These are phyloP conservation scores for Calosoma granatense DNA, from an alignment of 1,140 invertebrate genomes.

Conservation along the genomic window DNA sequence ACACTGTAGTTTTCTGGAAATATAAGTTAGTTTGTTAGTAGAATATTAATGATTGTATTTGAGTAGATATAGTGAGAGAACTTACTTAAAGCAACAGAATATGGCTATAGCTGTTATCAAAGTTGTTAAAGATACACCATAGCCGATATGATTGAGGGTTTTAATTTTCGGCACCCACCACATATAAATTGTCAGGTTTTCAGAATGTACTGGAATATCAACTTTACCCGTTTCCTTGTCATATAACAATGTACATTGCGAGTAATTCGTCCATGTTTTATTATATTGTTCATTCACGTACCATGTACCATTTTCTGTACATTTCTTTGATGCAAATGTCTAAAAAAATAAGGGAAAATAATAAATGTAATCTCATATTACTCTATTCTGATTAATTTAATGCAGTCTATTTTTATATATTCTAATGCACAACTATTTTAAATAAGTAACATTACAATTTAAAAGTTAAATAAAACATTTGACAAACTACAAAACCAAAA, in stretches of 20 bases:
- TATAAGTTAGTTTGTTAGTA: conserved; percentile 10
- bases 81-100: conserved; percentile 59
- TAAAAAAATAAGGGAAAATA: conserved; percentile 31
- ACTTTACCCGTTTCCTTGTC: conserved; percentile 13
- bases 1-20: conserved; percentile 49
- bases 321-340: conserved; percentile 44
- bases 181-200: conserved; percentile 31
- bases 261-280: conserved; percentile 48
- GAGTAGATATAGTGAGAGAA: conserved; percentile 20
- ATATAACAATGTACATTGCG: conserved; percentile 33
- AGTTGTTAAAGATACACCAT: conserved; percentile 54
- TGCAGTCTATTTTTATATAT: not conserved
- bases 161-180: conserved; percentile 50
- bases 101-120: conserved; percentile 55
- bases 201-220: conserved; percentile 13
- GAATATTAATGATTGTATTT: conserved; percentile 14
- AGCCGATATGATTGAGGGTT: conserved; percentile 56
- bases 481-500: no score
- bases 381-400: not conserved
- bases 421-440: no score
- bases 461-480: no score
- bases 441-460: no score
- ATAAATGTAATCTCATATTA: conserved; percentile 3
- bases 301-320: conserved; percentile 47
- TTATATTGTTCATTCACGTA: conserved; percentile 35